Base-by-base conservation (phyloP, 2,797 vertebrate species). In the Neosilurus hyrtlii region DNA sequence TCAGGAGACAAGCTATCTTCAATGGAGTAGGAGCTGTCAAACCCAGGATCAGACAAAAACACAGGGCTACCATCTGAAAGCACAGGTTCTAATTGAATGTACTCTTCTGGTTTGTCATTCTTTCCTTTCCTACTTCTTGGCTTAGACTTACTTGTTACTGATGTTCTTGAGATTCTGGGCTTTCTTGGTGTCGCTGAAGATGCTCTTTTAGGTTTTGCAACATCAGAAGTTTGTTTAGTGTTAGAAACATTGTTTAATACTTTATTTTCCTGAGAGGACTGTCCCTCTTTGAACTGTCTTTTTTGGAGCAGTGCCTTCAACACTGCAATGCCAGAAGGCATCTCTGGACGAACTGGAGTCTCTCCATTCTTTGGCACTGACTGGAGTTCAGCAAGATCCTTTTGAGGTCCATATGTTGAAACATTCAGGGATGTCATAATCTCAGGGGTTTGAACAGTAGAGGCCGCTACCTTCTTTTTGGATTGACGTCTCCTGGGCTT, bases 1-100 rank as follows among this genome's bases (percentile, higher is more conserved):
- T 98, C 97, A 83, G 98, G 98, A 75, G 98, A 99, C 83, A 99
- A 92, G 83, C 97, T 97, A 86, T 98, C 96, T 90, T 99, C 98
- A 84, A 99, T 95, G 0, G 97, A 97, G 76, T 96, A 97, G 92
- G 96, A 98, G 87, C 95, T 96, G 92, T 97, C 96, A 91, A 98
- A 94, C 82, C 95, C 96, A 65, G 96, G 95, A 85, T 97, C 96
- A 75, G 96, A 96, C 88, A 95, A 93, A 89, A 97, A 94, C 54
- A 92, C 37, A 2, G 95, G 94, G 87, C 93, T 96, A 70, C 95
- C 95, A 88, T 95, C 94, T 43, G 95, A 95, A 62, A 93, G 8
- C 54, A 89, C 90, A 80, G 89, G 91, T 85, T 96, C 95, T 61
- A 91, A 56, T 30, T 92, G 94, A 85, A 90, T 86, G 1, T 79